phyloP scores from a whole-genome alignment of 35 echinoderm and acorn worm species.

The Acanthaster planci region DNA sequence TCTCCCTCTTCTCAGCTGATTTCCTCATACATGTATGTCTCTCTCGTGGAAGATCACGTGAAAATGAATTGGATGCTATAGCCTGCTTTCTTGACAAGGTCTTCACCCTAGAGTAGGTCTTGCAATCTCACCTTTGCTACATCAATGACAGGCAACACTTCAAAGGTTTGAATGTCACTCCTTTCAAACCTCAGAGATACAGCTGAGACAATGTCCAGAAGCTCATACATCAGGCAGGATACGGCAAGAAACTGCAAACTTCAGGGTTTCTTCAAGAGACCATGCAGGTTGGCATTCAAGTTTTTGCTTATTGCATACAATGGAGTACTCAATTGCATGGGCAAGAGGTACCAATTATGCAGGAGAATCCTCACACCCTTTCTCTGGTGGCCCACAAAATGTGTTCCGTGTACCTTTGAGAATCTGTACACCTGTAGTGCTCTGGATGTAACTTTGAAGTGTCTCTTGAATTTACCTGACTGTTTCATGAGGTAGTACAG shows the following conservation, averaged over 20 bases:
- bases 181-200: conserved; percentile 62
- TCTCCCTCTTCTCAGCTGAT: conserved; percentile 28
- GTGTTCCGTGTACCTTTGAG: conserved; percentile 53
- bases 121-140: conserved; percentile 17
- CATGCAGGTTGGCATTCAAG: conserved; percentile 47
- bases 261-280: conserved; percentile 59
- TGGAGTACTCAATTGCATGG: too few species aligned
- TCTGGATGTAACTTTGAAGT: conserved; percentile 56
- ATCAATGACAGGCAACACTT: conserved; percentile 52
- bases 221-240: conserved; percentile 26
- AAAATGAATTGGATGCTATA: conserved; percentile 9
- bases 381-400: conserved; percentile 66
- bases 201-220: conserved; percentile 53
- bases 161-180: conserved; percentile 40
- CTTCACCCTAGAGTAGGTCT: conserved; percentile 21
- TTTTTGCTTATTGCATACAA: conserved; percentile 49
- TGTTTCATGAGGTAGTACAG: conserved; percentile 66
- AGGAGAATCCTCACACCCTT: conserved; percentile 50
- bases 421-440: conserved; percentile 47
- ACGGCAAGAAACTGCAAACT: conserved; percentile 39
- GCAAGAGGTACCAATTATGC: conserved; percentile 59
- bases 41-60: conserved; percentile 30
- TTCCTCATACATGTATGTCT: conserved; percentile 48
- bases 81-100: conserved; percentile 2
- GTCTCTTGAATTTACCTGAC: conserved; percentile 72